These are phyloP conservation scores for Bombus ignitus DNA, from an alignment of 1,140 invertebrate species.

Conservation along the genomic window DNA sequence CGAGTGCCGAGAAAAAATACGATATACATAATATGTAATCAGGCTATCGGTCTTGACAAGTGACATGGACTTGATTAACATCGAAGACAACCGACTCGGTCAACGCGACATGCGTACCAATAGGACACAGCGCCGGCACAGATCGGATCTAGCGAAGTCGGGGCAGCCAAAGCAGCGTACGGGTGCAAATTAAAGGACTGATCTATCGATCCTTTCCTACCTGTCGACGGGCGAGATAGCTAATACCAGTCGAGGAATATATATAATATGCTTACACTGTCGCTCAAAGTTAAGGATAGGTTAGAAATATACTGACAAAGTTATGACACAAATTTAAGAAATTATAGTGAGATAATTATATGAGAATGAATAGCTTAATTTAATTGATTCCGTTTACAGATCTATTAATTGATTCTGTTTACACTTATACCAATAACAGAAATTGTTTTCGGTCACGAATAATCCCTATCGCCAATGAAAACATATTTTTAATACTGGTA, in stretches of 20 bases:
- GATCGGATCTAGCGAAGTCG: slow-evolving; percentile 53
- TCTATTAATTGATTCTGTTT: too few relatives aligned
- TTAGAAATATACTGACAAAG: too few relatives aligned
- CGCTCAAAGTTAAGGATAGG: too few relatives aligned
- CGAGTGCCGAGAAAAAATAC: not conserved
- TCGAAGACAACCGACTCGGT: slow-evolving; percentile 32
- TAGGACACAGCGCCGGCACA: slow-evolving; percentile 42
- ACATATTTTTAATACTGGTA: too few relatives aligned
- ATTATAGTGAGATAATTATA: too few relatives aligned
- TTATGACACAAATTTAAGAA: too few relatives aligned
- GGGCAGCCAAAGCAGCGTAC: slow-evolving; percentile 22
- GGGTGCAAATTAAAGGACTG: slow-evolving; percentile 71
- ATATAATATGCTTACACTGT: not conserved
- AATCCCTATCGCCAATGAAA: too few relatives aligned
- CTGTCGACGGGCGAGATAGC: slow-evolving; percentile 57
- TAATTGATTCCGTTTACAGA: too few relatives aligned
- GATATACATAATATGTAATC: slow-evolving; percentile 34
- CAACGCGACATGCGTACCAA: slow-evolving; percentile 45
- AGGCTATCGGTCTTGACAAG: not conserved
- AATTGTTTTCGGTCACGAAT: too few relatives aligned
- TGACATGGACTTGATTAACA: slow-evolving; percentile 47
- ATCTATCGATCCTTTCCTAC: slow-evolving; percentile 75
- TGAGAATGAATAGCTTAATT: too few relatives aligned
- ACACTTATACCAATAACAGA: too few relatives aligned
- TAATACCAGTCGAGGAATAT: not conserved